Conservation (phyloP, 2,888 invertebrate species). For the Ochropleura leucogaster region DNA sequence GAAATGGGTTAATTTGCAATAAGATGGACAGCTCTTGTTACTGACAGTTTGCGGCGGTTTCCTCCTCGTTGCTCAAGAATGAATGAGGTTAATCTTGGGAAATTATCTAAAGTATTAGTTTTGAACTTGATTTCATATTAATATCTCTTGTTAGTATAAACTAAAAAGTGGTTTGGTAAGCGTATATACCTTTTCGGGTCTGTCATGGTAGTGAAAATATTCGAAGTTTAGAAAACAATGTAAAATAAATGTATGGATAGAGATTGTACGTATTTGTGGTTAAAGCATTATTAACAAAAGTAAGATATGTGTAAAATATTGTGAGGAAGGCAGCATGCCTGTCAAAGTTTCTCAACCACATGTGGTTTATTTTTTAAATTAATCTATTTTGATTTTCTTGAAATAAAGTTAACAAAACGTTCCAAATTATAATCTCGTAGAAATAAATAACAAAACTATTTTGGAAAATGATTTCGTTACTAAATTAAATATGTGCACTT, state of each 20-base stretch:
- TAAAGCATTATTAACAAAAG: too few species aligned
- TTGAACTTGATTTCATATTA: background rate
- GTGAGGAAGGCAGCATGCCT: too few species aligned
- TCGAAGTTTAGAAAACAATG: background rate
- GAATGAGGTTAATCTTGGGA: background rate
- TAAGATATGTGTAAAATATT: too few species aligned
- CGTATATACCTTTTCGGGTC: background rate
- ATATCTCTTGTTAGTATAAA: background rate
- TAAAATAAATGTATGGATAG: too few species aligned
- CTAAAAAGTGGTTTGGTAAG: background rate
- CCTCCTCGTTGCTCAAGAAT: background rate
- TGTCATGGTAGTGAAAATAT: background rate
- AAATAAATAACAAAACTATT: background rate
- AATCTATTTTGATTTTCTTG: background rate
- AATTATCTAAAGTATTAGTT: background rate
- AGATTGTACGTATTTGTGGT: too few species aligned
- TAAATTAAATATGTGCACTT: background rate
- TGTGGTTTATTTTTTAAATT: too few species aligned
- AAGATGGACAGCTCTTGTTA: background rate
- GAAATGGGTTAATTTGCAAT: conserved; percentile 26
- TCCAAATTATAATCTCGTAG: background rate
- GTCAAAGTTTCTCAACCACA: too few species aligned
- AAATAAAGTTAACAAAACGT: background rate
- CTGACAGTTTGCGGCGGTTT: background rate
- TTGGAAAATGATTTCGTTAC: too few species aligned